Conservation (phyloP, 2,113 vertebrate species). For the Melanerpes aurifrons region DNA sequence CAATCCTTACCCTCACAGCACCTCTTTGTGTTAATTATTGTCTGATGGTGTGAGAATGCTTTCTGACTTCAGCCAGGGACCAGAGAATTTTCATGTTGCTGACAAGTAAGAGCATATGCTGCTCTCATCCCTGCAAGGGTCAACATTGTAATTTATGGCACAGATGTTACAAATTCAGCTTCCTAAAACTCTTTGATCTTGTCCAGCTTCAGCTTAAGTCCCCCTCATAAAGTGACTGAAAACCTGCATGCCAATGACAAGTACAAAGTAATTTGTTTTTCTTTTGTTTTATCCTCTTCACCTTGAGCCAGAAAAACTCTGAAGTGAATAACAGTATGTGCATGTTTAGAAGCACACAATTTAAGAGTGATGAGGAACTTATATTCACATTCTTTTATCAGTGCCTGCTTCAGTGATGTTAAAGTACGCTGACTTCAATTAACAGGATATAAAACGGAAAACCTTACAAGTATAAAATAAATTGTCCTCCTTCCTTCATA, state of each 20-base stretch:
- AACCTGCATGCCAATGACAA: background rate
- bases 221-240: background rate
- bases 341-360: background rate
- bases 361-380: background rate
- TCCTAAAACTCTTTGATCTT: background rate
- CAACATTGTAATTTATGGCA: background rate
- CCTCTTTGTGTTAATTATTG: background rate
- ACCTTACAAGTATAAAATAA: background rate
- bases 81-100: background rate
- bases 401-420: background rate
- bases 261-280: background rate
- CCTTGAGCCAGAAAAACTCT: background rate
- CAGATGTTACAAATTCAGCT: background rate
- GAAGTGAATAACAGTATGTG: background rate
- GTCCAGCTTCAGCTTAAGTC: background rate
- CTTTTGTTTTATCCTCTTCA: background rate
- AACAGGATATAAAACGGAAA: background rate
- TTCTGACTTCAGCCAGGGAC: background rate
- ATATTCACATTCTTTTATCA: background rate
- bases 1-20: background rate
- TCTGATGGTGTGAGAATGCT: background rate
- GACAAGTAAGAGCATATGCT: fast-evolving
- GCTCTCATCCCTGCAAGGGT: background rate
- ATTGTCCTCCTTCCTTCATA: background rate
- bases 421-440: background rate